Evolutionary conservation across 92 coral and sea anemone genomes (phyloP).

Genomic region (Porites cylindrica): DNA sequence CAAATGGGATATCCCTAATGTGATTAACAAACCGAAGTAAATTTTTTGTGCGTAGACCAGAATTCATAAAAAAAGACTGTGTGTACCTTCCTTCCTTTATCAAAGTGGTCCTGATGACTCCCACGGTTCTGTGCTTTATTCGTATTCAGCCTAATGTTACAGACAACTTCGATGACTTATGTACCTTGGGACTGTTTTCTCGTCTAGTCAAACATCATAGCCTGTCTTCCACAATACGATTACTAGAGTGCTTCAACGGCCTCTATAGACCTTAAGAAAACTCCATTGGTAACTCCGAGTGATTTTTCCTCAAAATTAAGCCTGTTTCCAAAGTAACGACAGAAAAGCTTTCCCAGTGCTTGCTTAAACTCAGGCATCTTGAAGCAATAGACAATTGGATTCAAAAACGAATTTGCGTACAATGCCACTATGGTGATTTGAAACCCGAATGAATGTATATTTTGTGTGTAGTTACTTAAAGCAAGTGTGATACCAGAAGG

Average conservation of each 20-base stretch:
- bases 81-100: too few species aligned
- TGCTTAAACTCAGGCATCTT: slow-evolving; percentile 31
- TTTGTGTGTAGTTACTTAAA: not conserved
- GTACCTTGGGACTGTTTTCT: too few species aligned
- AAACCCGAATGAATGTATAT: slow-evolving; percentile 8
- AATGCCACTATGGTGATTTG: not conserved
- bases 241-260: not conserved
- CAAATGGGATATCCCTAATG: too few species aligned
- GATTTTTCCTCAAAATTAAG: not conserved
- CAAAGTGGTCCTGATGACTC: too few species aligned
- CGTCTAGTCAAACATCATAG: too few species aligned
- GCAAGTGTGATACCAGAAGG: slow-evolving; percentile 3
- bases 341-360: slow-evolving; percentile 2
- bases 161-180: too few species aligned
- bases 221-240: too few species aligned
- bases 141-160: too few species aligned
- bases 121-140: too few species aligned
- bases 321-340: not conserved
- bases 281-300: not conserved
- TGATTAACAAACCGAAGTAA: too few species aligned
- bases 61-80: too few species aligned
- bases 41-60: too few species aligned
- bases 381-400: slow-evolving; percentile 25
- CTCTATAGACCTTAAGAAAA: slow-evolving; percentile 4
- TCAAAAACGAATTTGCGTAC: slow-evolving; percentile 19